Percentiles rank a stretch among this genome's conserved stretches.
These are phyloP conservation scores for Drosophila lacteicornis DNA, from an alignment of 1,140 invertebrate species.

Conservation along the genomic window DNA sequence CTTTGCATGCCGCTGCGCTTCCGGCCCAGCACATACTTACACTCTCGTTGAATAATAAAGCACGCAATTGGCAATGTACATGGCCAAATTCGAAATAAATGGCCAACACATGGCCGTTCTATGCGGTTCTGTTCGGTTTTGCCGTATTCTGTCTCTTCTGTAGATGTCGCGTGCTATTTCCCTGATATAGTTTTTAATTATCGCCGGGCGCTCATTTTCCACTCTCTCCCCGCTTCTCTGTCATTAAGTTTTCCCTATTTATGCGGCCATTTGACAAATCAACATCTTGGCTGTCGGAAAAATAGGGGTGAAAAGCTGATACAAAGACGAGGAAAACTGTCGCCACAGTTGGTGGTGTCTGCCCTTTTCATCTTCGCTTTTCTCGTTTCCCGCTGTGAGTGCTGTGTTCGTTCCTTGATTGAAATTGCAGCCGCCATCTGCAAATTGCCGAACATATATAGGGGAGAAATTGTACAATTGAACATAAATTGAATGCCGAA, in stretches of 20 bases:
- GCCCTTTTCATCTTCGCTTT: slow-evolving; percentile 19
- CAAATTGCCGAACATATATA: slow-evolving; percentile 25
- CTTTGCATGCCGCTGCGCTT: slow-evolving; percentile 76
- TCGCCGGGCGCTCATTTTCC: slow-evolving; percentile 33
- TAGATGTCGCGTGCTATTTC: slow-evolving; percentile 56
- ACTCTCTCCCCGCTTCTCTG: not conserved
- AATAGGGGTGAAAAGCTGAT: not conserved
- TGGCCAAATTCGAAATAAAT: slow-evolving; percentile 42
- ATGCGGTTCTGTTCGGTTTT: slow-evolving; percentile 24
- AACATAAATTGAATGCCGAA: slow-evolving; percentile 36
- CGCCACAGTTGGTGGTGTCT: slow-evolving; percentile 44
- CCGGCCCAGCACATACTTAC: slow-evolving; percentile 37
- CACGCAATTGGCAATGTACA: slow-evolving; percentile 36
- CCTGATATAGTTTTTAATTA: slow-evolving; percentile 59
- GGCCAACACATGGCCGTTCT: slow-evolving; percentile 32
- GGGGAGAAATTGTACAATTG: slow-evolving; percentile 21
- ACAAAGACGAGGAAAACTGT: slow-evolving; percentile 16
- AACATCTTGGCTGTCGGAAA: slow-evolving; percentile 29
- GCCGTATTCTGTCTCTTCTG: slow-evolving; percentile 32
- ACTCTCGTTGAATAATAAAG: slow-evolving; percentile 13
- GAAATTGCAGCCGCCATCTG: slow-evolving; percentile 49
- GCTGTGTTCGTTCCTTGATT: slow-evolving; percentile 16
- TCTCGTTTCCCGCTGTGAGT: slow-evolving; percentile 11
- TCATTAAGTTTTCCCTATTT: slow-evolving; percentile 51
- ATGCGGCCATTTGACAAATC: slow-evolving; percentile 61